phyloP scores from a whole-genome alignment of 2,888 invertebrate genomes.

The Drosophila greeni region DNA sequence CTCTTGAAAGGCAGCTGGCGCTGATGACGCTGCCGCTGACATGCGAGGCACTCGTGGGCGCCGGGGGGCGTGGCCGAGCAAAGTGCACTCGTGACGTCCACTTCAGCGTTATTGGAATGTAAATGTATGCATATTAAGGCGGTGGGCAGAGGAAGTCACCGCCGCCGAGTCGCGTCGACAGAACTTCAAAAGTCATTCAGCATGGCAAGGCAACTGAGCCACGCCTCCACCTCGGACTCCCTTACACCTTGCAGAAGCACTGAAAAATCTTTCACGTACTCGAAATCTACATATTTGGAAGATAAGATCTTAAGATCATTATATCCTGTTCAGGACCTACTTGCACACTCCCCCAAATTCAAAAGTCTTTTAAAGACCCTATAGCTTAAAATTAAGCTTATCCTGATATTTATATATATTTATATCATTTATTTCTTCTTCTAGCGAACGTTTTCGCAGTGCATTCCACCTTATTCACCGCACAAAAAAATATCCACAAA shows the following conservation, averaged over 20 bases:
- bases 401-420: background rate
- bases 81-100: conserved; percentile 70
- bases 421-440: background rate
- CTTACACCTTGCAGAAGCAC: conserved; percentile 7
- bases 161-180: conserved; percentile 46
- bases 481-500: conserved; percentile 26
- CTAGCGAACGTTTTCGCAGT: background rate
- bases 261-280: background rate
- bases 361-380: background rate
- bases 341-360: background rate
- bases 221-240: conserved; percentile 1
- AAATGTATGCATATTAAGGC: conserved; percentile 73
- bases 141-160: conserved; percentile 30
- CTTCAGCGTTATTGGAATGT: conserved; percentile 76
- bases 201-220: conserved; percentile 35
- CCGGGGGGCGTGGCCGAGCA: conserved; percentile 46
- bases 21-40: conserved; percentile 57
- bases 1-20: conserved; percentile 66
- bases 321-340: background rate
- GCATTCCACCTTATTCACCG: conserved; percentile 9
- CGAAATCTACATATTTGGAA: background rate
- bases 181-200: conserved; percentile 72
- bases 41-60: conserved; percentile 58
- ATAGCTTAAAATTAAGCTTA: background rate
- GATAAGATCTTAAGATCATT: background rate